Evolutionary conservation across 2,797 vertebrate species (phyloP), one percentile per base, ranked within the genome.

Genomic region (Bradypodion ventrale): DNA sequence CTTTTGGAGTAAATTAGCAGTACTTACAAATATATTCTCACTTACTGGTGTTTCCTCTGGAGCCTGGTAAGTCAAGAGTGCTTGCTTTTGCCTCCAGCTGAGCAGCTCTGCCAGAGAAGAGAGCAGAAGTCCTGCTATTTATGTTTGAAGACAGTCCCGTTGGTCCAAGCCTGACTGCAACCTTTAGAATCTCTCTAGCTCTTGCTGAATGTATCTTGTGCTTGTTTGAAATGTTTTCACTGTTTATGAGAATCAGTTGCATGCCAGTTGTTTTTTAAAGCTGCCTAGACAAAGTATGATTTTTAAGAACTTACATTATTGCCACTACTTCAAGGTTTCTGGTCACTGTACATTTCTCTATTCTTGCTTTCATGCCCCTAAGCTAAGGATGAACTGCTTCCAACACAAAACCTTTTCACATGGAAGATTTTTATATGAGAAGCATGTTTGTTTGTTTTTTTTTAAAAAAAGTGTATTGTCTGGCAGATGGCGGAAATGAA

Each of bases 51-150:
- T 88, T 90, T 94, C 89, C 88, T 90, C 82, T 90, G 89, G 88
- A 87, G 87, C 81, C 89, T 88, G 89, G 87, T 1, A 94, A 90
- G 90, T 92, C 91, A 93, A 94, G 95, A 93, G 93, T 92, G 95
- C 94, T 95, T 93, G 94, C 91, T 95, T 95, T 94, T 96, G 95
- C 97, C 96, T 96, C 96, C 96, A 95, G 95, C 92, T 95, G 92
- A 90, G 92, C 94, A 93, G 94, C 95, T 97, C 97, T 98, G 96
- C 96, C 65, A 96, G 86, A 89, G 90, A 93, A 85, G 89, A 94
- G 95, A 88, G 93, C 91, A 91, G 95, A 91, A 96, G 93, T 92
- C 88, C 92, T 75, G 95, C 96, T 98, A 97, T 98, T 98, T 98
- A 98, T 97, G 96, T 96, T 87, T 94, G 96, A 89, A 92, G 92